Conservation (phyloP, 2,888 invertebrate species). For the Pemphredon lugubris region DNA sequence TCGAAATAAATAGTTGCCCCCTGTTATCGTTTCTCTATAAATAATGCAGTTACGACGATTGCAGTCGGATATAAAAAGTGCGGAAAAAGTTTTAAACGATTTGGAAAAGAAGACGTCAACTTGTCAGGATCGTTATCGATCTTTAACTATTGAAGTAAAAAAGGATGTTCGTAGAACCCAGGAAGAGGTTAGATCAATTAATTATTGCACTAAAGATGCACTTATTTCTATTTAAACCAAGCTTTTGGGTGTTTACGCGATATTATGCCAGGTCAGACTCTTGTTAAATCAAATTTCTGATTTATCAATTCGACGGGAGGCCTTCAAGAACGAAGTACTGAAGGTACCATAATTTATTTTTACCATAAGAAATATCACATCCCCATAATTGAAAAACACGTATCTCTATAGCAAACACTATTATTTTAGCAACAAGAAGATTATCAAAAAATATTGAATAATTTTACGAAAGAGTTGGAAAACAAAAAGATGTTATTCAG, state of each 20-base stretch:
- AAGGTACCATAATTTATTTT: constrained; percentile 52
- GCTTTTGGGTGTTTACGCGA: too few species aligned
- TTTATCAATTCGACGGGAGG: constrained; percentile 60
- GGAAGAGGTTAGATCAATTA: constrained; percentile 63
- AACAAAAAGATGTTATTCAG: constrained; percentile 36
- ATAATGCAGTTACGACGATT: constrained; percentile 48
- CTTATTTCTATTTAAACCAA: too few species aligned
- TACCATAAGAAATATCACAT: neutral
- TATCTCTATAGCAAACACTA: neutral
- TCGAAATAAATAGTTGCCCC: too few species aligned
- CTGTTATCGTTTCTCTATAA: neutral
- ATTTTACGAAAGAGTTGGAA: constrained; percentile 53
- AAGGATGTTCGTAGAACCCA: constrained; percentile 68
- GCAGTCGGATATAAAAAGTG: constrained; percentile 53
- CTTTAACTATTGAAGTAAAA: constrained; percentile 66
- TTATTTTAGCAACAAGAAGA: constrained; percentile 60
- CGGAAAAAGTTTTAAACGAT: constrained; percentile 58
- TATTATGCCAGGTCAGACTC: constrained; percentile 55
- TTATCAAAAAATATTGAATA: constrained; percentile 59
- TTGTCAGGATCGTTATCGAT: constrained; percentile 58
- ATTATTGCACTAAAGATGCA: too few species aligned
- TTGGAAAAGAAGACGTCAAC: constrained; percentile 58
- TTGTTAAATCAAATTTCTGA: constrained; percentile 59
- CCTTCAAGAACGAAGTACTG: constrained; percentile 59
- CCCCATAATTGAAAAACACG: neutral